Percentiles rank a stretch among this genome's conserved stretches.
These are phyloP conservation scores for Stigmatopora argus DNA, from an alignment of 2,113 vertebrate genomes.

Conservation along the genomic window DNA sequence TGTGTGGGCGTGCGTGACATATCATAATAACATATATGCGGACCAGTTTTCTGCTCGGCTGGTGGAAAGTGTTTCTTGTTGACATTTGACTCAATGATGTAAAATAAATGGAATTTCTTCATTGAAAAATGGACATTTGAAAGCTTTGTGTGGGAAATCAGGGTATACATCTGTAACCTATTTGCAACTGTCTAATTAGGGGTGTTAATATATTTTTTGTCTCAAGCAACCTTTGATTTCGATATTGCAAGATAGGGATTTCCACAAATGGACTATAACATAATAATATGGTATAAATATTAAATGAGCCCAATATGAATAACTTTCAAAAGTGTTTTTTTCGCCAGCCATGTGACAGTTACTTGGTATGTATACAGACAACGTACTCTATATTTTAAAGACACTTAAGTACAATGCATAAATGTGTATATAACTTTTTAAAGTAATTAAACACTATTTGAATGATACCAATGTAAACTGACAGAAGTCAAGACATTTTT, in stretches of 20 bases:
- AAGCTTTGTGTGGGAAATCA: neutral
- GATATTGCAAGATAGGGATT: too few species aligned
- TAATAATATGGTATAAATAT: neutral
- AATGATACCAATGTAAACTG: too few species aligned
- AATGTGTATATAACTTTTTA: too few species aligned
- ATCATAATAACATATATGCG: constrained; percentile 49
- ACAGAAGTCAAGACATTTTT: too few species aligned
- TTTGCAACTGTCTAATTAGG: neutral
- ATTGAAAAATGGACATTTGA: constrained; percentile 25
- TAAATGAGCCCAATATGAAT: too few species aligned
- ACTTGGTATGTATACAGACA: too few species aligned
- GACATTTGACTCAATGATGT: constrained; percentile 59
- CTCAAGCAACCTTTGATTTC: neutral
- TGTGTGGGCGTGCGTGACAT: constrained; percentile 34
- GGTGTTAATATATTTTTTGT: neutral
- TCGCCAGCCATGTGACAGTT: too few species aligned
- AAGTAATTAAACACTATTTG: too few species aligned
- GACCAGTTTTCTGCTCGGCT: constrained; percentile 57
- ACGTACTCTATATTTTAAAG: too few species aligned
- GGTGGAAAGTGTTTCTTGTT: constrained; percentile 52
- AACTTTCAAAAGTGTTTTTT: too few species aligned
- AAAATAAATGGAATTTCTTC: constrained; percentile 68
- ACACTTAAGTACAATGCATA: too few species aligned
- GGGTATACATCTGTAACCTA: neutral
- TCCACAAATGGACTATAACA: too few species aligned